Evolutionary conservation across 2,113 vertebrate species (phyloP), one percentile per base, ranked within the genome.

Genomic region (Phaetusa simplex): DNA sequence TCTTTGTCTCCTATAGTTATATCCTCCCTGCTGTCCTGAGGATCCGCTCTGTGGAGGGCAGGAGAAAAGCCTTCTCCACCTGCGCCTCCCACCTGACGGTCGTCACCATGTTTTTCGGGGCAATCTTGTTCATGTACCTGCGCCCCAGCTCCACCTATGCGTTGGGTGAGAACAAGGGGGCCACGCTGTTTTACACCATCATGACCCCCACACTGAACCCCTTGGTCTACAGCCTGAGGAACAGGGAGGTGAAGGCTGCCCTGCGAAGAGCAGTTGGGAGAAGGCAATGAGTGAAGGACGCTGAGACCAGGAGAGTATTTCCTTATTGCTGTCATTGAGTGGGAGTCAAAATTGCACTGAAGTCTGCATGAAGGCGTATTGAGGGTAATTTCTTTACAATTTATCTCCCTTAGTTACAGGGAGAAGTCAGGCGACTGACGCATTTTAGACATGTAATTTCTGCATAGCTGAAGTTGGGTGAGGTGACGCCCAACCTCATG

Each of bases 191-290:
- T 20, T 88, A 91, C 53, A 69, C 47, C 32, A 12, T 78, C 34
- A 8, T 79, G 43, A 78, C 64, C 26, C 94, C 91, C 22, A 61
- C 61, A 11, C 11, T 93, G 36, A 96, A 94, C 43, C 90, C 95
- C 42, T 67, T 97, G 32, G 86, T 97, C 58, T 97, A 96, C n/a
- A 97, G 59, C 45, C 79, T 97, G 42, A 96, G 79, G 71, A 93
- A 93, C 36, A 71, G 42, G 8, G 82, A 96, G 27, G 89, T 95
- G 24, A 95, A 95, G 93, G 49, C 29, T 49, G 47, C 56, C 32
- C 11, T 94, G 13, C 36, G 50, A 56, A 89, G 64, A 80, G 76
- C 12, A 1, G 6, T 19, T 55, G 34, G 66, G 58, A 64, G 42
- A n/a, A 43, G 34, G 85, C 27, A 11, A 18, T 79, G 40, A 79